These are phyloP conservation scores for Oenanthe melanoleuca DNA, from an alignment of 2,113 vertebrate genomes.

Conservation along the genomic window DNA sequence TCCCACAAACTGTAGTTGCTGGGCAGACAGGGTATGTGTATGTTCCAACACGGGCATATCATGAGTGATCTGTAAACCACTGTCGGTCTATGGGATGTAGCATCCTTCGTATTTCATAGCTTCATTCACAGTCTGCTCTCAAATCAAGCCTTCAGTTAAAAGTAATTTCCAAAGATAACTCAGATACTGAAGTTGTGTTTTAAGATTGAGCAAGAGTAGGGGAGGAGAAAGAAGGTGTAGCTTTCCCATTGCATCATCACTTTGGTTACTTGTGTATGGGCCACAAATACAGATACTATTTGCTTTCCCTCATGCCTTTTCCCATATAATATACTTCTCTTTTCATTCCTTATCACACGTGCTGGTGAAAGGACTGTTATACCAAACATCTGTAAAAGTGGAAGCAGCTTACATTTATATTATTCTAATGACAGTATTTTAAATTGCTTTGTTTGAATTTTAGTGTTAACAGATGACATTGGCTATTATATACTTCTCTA, in stretches of 20 bases:
- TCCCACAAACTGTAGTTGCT: not conserved
- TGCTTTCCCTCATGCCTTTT: not conserved
- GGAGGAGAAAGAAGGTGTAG: not conserved
- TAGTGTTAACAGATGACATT: not conserved
- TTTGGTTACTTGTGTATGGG: not conserved
- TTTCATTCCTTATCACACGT: not conserved
- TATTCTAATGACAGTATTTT: not conserved
- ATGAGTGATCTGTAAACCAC: not conserved
- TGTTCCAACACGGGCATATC: not conserved
- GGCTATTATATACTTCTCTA: not conserved
- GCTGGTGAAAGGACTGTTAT: not conserved
- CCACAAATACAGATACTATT: not conserved
- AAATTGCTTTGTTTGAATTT: conserved; percentile 29
- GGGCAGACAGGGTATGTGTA: not conserved
- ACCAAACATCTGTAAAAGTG: not conserved
- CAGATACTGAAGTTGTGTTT: not conserved
- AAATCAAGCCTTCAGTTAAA: not conserved
- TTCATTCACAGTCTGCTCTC: not conserved
- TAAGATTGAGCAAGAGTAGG: not conserved
- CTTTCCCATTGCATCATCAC: not conserved
- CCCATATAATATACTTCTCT: not conserved
- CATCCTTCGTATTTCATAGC: not conserved
- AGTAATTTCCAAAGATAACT: not conserved
- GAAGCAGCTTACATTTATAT: not conserved
- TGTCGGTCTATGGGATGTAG: not conserved